Evolutionary conservation across 2,113 vertebrate genomes (phyloP).

Genomic region (Bufo bufo): DNA sequence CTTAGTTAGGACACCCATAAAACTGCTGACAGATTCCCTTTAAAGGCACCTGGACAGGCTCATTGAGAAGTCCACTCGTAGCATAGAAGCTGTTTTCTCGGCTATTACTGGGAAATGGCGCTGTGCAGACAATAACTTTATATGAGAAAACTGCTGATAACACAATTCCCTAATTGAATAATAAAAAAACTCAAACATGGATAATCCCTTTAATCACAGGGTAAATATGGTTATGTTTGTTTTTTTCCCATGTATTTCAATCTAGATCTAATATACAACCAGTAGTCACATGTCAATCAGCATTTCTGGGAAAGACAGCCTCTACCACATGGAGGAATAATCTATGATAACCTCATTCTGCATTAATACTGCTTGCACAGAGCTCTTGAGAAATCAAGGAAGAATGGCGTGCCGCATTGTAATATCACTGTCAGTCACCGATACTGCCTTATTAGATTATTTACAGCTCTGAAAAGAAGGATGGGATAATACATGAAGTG

Average conservation of each 20-base stretch:
- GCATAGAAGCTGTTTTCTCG: background rate
- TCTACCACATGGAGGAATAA: background rate
- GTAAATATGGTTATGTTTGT: background rate
- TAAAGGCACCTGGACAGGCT: too few relatives aligned
- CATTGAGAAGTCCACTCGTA: too few relatives aligned
- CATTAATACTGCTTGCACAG: background rate
- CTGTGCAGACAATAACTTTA: background rate
- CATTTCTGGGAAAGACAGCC: background rate
- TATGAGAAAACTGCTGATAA: background rate
- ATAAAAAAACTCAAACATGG: background rate
- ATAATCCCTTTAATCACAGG: background rate
- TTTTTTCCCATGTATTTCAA: background rate
- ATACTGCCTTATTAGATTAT: background rate
- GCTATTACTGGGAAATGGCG: background rate
- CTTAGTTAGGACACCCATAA: too few relatives aligned
- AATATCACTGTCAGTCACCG: slow-evolving; percentile 23
- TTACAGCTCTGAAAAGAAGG: background rate
- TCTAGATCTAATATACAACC: background rate
- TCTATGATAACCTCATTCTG: background rate
- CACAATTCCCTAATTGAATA: background rate
- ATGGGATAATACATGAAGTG: background rate
- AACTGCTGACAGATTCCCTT: too few relatives aligned
- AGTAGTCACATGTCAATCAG: background rate
- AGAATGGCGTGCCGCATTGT: background rate
- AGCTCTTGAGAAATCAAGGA: background rate